These are phyloP conservation scores for Aphaenogaster ashmeadi DNA, from an alignment of 1,140 invertebrate species.

Conservation along the genomic window DNA sequence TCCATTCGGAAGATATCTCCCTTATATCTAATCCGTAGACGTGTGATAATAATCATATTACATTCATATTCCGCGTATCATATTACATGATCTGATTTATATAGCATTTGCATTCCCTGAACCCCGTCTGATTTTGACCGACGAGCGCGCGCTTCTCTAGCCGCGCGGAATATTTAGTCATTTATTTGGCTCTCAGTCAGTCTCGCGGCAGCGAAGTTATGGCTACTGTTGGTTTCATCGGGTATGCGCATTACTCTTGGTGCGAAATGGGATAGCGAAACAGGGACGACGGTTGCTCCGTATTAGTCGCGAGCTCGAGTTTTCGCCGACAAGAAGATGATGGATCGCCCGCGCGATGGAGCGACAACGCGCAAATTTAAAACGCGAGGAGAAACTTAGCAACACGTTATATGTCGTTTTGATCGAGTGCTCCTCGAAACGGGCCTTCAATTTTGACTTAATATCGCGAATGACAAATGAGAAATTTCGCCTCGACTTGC, in stretches of 20 bases:
- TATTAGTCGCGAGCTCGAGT: slow-evolving; percentile 56
- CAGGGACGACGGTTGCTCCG: slow-evolving; percentile 32
- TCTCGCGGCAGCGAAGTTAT: slow-evolving; percentile 44
- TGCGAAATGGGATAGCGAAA: slow-evolving; percentile 45
- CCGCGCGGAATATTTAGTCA: slow-evolving; percentile 44
- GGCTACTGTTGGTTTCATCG: slow-evolving; percentile 49
- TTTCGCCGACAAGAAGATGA: slow-evolving; percentile 57
- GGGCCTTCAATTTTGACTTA: slow-evolving; percentile 50
- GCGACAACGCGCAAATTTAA: slow-evolving; percentile 61
- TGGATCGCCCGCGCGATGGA: slow-evolving; percentile 39
- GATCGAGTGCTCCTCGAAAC: slow-evolving; percentile 54
- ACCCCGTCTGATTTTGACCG: slow-evolving; percentile 43
- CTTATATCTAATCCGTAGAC: neutral
- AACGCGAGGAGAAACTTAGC: slow-evolving; percentile 48
- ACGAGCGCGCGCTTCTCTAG: slow-evolving; percentile 1
- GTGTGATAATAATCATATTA: neutral
- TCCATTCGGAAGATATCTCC: neutral
- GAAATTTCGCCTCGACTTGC: neutral
- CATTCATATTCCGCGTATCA: slow-evolving; percentile 28
- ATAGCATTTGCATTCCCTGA: slow-evolving; percentile 27
- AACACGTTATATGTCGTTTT: slow-evolving; percentile 49
- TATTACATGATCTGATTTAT: slow-evolving; percentile 39
- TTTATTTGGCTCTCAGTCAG: slow-evolving; percentile 57
- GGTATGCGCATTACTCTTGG: slow-evolving; percentile 48
- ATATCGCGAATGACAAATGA: slow-evolving; percentile 53